phyloP scores from a whole-genome alignment of 2,797 vertebrate genomes.

The Pangasius krempfi region DNA sequence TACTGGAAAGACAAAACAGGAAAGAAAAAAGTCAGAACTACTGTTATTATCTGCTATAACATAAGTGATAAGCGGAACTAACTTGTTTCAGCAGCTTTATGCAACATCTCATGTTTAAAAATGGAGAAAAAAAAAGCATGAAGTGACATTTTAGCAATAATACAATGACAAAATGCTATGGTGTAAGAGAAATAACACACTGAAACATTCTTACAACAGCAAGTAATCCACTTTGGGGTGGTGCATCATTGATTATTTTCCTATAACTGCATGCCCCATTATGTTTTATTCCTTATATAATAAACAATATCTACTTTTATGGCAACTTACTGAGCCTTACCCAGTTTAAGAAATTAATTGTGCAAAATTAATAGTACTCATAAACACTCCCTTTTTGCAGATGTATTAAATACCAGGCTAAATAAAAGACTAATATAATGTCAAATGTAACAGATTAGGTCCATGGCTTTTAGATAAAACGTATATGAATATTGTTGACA shows the following conservation, averaged over 20 bases:
- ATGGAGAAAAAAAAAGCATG: background rate
- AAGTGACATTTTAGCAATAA: background rate
- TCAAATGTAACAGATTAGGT: background rate
- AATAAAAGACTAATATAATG: background rate
- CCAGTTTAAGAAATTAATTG: background rate
- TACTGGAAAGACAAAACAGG: background rate
- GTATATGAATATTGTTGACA: background rate
- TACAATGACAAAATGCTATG: background rate
- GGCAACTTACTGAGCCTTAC: background rate
- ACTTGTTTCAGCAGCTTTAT: background rate
- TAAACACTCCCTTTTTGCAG: no score
- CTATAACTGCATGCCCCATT: no score
- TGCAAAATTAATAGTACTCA: no score
- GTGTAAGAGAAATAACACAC: background rate
- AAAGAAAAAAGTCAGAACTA: background rate
- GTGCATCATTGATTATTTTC: background rate
- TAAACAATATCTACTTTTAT: background rate
- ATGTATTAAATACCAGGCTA: background rate
- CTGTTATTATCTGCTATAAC: background rate
- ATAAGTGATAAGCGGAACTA: background rate
- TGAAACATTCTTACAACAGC: background rate
- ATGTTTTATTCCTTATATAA: background rate
- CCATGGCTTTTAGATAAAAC: background rate
- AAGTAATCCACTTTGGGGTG: background rate
- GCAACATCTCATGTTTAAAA: background rate